Evolutionary conservation across 2,797 vertebrate species (phyloP).

Genomic region (Notolabrus celidotus): DNA sequence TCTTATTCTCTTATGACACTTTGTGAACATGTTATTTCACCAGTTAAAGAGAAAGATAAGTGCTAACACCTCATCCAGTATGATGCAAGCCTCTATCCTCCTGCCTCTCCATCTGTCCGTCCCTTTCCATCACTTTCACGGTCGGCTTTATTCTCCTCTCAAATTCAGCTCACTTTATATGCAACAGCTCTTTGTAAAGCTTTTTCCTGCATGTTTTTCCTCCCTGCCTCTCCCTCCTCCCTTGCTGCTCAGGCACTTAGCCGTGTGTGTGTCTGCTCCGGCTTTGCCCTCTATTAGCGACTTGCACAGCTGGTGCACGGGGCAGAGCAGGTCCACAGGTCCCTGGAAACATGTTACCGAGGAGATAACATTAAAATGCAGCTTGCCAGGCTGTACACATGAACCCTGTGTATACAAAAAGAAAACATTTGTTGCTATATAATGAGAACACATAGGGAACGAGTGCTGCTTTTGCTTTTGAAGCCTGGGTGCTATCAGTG

Average conservation of each 20-base stretch:
- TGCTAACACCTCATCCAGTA: slow-evolving; percentile 3
- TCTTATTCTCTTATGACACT: too few relatives aligned
- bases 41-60: too few relatives aligned
- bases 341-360: slow-evolving; percentile 40
- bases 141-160: slow-evolving; percentile 21
- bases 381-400: slow-evolving; percentile 6
- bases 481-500: slow-evolving; percentile 34
- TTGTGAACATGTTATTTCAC: too few relatives aligned
- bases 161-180: slow-evolving; percentile 24
- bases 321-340: slow-evolving; percentile 36
- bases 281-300: slow-evolving; percentile 62
- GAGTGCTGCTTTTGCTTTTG: slow-evolving; percentile 33
- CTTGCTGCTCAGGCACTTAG: slow-evolving; percentile 25
- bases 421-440: not conserved
- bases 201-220: slow-evolving; percentile 27
- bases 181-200: slow-evolving; percentile 25
- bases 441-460: slow-evolving; percentile 8
- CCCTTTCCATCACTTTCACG: not conserved
- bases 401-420: not conserved
- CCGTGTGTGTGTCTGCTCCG: slow-evolving; percentile 15
- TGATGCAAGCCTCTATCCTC: not conserved
- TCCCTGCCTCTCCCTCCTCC: slow-evolving; percentile 16
- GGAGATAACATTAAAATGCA: slow-evolving; percentile 29
- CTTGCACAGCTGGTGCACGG: slow-evolving; percentile 46
- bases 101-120: slow-evolving; percentile 3